phyloP scores from a whole-genome alignment of 2,888 invertebrate species.

The Parasteatoda lunata region DNA sequence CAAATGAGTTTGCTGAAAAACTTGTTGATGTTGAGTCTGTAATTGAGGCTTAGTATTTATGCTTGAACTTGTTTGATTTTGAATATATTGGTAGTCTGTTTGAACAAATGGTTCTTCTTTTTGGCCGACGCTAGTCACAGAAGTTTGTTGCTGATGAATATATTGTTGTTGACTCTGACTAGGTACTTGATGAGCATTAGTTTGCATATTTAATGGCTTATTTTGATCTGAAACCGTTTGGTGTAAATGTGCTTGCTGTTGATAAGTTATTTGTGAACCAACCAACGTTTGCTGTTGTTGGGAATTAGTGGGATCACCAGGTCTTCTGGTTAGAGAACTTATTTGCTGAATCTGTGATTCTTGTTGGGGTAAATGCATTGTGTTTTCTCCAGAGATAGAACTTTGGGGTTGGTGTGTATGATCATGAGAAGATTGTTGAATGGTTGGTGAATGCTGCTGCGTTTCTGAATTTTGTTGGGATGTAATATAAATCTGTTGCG shows the following conservation, averaged over 20 bases:
- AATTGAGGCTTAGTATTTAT: not conserved
- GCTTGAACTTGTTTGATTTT: not conserved
- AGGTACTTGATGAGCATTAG: not conserved
- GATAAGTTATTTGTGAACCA: not conserved
- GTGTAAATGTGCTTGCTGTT: not conserved
- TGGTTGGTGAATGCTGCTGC: too few relatives aligned
- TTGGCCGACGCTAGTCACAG: not conserved
- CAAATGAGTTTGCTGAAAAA: not conserved
- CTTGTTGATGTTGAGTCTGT: not conserved
- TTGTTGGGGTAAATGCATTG: not conserved
- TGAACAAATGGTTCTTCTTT: not conserved
- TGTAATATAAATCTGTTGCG: too few relatives aligned
- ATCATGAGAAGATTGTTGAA: too few relatives aligned
- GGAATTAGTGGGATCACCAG: not conserved
- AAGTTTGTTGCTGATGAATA: not conserved
- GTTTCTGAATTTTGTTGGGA: too few relatives aligned
- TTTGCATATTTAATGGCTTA: not conserved
- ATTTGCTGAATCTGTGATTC: not conserved
- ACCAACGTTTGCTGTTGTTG: not conserved
- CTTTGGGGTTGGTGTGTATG: too few relatives aligned
- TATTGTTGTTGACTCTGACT: not conserved
- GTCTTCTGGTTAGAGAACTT: too few relatives aligned
- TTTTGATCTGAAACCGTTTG: not conserved
- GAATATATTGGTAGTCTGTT: not conserved
- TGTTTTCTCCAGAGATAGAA: too few relatives aligned